Percentiles rank a stretch among this genome's conserved stretches.
Conservation (phyloP, 1,140 invertebrate genomes). For the Rhizoglyphus robini region DNA sequence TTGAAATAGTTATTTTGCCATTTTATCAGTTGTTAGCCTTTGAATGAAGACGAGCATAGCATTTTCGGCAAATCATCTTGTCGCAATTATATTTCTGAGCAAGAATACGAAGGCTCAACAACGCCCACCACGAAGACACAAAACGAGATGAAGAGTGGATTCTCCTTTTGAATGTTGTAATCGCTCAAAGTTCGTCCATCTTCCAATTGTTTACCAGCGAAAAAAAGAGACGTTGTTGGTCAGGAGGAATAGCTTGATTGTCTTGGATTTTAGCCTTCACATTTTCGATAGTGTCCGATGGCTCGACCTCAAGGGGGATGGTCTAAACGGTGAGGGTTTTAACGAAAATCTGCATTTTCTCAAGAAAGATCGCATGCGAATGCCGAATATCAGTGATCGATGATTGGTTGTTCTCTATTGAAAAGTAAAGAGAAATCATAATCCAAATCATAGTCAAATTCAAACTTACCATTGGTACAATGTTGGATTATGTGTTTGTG, state of each 20-base stretch:
- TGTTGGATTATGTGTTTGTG: too few relatives aligned
- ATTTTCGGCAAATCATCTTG: slow-evolving; percentile 99
- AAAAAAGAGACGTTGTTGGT: slow-evolving; percentile 42
- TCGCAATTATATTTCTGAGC: slow-evolving; percentile 99
- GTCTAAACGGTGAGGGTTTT: slow-evolving; percentile 49
- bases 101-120: slow-evolving; percentile 84
- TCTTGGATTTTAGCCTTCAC: too few relatives aligned
- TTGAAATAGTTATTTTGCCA: too few relatives aligned
- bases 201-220: slow-evolving; percentile 40
- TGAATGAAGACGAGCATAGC: slow-evolving; percentile 94
- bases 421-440: too few relatives aligned
- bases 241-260: slow-evolving; percentile 41
- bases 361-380: too few relatives aligned
- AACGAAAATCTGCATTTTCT: background rate
- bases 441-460: too few relatives aligned
- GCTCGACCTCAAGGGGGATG: slow-evolving; percentile 72
- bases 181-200: slow-evolving; percentile 41
- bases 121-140: slow-evolving; percentile 45
- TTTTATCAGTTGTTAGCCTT: slow-evolving; percentile 96
- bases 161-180: slow-evolving; percentile 61
- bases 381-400: too few relatives aligned
- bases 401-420: too few relatives aligned
- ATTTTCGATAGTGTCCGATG: too few relatives aligned
- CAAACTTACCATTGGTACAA: too few relatives aligned
- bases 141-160: slow-evolving; percentile 35